Percentiles rank a stretch among this genome's conserved stretches.
phyloP scores from a whole-genome alignment of 2,888 invertebrate species.

The Galerucella calmariensis region DNA sequence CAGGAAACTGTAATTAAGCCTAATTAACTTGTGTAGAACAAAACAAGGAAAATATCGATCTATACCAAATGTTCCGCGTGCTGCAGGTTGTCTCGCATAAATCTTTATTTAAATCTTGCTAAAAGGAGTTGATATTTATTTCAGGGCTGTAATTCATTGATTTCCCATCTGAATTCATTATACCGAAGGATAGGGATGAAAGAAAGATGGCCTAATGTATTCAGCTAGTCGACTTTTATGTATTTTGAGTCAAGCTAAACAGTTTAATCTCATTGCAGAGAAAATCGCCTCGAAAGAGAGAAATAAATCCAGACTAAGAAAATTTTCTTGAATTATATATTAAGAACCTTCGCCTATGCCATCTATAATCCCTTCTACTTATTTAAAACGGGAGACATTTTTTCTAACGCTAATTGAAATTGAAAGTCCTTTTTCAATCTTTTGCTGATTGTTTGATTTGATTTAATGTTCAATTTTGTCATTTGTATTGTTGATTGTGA shows the following conservation, averaged over 20 bases:
- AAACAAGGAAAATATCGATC: conserved; percentile 33
- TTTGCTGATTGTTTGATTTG: no score
- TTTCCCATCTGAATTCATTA: conserved; percentile 37
- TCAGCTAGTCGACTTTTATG: conserved; percentile 15
- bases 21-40: not conserved
- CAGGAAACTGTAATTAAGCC: no score
- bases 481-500: no score
- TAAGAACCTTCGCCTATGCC: conserved; percentile 4
- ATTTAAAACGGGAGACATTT: not conserved
- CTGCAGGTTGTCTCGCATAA: conserved; percentile 30
- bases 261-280: conserved; percentile 12
- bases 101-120: conserved; percentile 42
- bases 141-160: conserved; percentile 42
- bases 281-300: conserved; percentile 1
- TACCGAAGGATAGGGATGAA: conserved; percentile 11
- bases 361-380: not conserved
- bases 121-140: conserved; percentile 44
- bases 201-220: conserved; percentile 13
- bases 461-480: no score
- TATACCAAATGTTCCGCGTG: conserved; percentile 16
- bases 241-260: conserved; percentile 15
- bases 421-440: no score
- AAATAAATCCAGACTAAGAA: not conserved
- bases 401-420: no score
- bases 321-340: conserved; percentile 1